These are phyloP conservation scores for Habropoda laboriosa DNA, from an alignment of 1,140 invertebrate genomes.

Conservation along the genomic window DNA sequence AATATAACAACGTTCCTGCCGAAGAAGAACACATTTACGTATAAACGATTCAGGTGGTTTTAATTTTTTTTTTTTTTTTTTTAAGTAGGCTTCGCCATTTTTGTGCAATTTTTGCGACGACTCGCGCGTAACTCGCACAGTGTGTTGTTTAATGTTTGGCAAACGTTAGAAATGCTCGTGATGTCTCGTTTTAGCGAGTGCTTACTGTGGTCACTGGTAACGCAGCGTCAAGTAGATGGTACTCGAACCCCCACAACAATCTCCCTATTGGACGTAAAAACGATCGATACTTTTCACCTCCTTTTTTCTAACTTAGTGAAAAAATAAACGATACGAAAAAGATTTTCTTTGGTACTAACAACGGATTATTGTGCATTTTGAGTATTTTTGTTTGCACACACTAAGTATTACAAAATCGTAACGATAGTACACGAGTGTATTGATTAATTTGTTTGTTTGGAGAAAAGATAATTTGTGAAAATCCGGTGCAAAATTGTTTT, in stretches of 20 bases:
- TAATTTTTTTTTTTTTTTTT: too few species aligned
- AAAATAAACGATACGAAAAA: neutral
- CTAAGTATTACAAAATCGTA: neutral
- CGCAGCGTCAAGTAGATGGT: constrained; percentile 18
- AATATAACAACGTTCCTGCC: neutral
- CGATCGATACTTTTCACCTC: neutral
- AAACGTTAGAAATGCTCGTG: constrained; percentile 37
- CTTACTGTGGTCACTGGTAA: constrained; percentile 14
- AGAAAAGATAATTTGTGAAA: neutral
- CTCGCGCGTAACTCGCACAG: neutral
- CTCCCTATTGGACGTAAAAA: neutral
- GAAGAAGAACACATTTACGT: neutral
- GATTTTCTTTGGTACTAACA: neutral
- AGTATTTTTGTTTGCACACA: neutral
- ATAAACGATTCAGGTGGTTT: too few species aligned
- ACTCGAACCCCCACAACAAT: neutral
- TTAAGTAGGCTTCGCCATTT: neutral
- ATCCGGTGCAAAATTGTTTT: neutral
- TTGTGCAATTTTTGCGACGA: neutral
- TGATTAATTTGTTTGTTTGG: neutral
- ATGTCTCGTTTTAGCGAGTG: neutral
- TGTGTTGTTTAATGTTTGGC: constrained; percentile 16
- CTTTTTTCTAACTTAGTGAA: neutral
- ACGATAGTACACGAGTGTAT: neutral
- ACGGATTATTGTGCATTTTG: neutral